Percentiles rank a stretch among this genome's conserved stretches.
Conservation (phyloP, 2,113 vertebrate genomes). For the Formicarius rufipectus region DNA sequence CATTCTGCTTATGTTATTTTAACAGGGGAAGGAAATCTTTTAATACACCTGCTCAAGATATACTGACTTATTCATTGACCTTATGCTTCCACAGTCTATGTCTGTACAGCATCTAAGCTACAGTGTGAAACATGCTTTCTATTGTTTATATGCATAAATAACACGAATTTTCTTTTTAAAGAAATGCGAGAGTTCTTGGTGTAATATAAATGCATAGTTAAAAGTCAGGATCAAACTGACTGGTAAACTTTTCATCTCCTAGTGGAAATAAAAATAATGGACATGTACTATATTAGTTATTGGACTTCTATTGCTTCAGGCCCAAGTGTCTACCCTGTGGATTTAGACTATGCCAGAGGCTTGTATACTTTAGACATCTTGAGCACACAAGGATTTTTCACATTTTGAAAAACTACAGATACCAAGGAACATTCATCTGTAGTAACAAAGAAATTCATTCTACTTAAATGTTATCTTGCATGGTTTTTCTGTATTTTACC, state of each 20-base stretch:
- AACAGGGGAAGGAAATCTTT: neutral
- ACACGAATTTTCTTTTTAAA: neutral
- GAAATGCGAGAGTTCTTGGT: neutral
- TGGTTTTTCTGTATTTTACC: neutral
- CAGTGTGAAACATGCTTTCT: neutral
- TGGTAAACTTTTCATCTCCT: neutral
- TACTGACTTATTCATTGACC: neutral
- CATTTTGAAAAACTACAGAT: neutral
- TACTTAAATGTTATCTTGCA: neutral
- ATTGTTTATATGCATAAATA: neutral
- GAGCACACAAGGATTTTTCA: neutral
- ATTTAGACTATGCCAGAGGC: neutral
- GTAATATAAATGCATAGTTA: neutral
- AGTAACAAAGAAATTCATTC: neutral
- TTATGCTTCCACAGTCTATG: neutral
- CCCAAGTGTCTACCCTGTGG: neutral
- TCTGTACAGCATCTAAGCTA: neutral
- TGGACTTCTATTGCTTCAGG: neutral
- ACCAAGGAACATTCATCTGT: neutral
- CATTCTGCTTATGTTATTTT: neutral
- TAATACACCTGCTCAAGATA: neutral
- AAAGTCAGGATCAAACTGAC: neutral
- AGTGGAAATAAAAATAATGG: slow-evolving; percentile 6
- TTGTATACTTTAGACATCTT: neutral
- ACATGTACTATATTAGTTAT: neutral